Conservation (phyloP, 2,113 vertebrate genomes). For the Spea multiplicata region DNA sequence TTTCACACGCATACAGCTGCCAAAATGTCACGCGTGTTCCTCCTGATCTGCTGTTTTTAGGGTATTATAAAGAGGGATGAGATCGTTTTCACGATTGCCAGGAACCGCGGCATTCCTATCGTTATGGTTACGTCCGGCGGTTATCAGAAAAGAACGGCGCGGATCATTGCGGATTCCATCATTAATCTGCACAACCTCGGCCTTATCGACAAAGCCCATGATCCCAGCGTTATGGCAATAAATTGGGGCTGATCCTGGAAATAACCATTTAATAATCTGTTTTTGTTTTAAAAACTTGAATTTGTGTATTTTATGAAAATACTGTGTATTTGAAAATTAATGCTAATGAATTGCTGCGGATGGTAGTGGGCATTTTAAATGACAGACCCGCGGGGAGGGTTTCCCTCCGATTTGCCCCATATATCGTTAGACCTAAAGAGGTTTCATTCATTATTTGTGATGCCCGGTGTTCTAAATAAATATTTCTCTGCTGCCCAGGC, state of each 20-base stretch:
- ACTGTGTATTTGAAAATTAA: not conserved
- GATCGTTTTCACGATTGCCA: constrained; percentile 80
- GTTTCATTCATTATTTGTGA: too few relatives aligned
- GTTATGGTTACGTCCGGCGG: constrained; percentile 94
- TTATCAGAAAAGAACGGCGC: constrained; percentile 90
- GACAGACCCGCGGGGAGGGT: too few relatives aligned
- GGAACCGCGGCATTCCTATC: constrained; percentile 74
- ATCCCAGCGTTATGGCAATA: not conserved
- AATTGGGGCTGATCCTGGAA: not conserved
- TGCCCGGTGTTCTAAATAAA: too few relatives aligned
- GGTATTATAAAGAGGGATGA: constrained; percentile 89
- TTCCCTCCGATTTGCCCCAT: too few relatives aligned
- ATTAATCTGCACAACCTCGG: constrained; percentile 80
- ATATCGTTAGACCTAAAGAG: too few relatives aligned
- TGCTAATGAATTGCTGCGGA: not conserved
- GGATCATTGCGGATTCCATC: constrained; percentile 94
- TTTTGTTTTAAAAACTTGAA: not conserved
- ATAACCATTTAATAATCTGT: not conserved
- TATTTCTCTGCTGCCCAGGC: too few relatives aligned
- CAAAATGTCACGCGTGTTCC: not conserved
- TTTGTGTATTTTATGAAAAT: not conserved
- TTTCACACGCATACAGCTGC: too few relatives aligned
- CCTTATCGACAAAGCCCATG: constrained; percentile 65
- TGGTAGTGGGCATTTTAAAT: too few relatives aligned
- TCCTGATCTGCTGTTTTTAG: constrained; percentile 58